Percentiles rank a stretch among this genome's conserved stretches.
phyloP scores from a whole-genome alignment of 2,888 invertebrate genomes.

The Ferrisia virgata region DNA sequence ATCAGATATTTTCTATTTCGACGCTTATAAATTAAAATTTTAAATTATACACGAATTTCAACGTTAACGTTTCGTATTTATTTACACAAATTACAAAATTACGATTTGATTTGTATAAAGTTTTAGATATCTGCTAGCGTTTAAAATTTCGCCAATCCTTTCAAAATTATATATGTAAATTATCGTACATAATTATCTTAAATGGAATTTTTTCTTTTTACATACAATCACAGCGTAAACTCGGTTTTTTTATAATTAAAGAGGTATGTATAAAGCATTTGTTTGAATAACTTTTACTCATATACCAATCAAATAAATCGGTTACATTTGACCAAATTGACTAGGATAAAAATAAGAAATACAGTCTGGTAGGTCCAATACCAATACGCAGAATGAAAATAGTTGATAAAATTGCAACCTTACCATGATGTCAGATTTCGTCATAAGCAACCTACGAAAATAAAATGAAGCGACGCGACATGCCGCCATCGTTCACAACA shows the following conservation, averaged over 20 bases:
- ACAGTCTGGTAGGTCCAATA: background rate
- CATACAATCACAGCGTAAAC: constrained; percentile 2
- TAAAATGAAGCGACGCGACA: no score
- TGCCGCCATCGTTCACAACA: no score
- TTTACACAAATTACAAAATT: constrained; percentile 9
- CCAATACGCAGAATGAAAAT: background rate
- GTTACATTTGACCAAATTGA: background rate
- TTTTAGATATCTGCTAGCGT: background rate
- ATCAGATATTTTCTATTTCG: background rate
- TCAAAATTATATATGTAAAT: background rate
- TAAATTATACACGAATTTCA: background rate
- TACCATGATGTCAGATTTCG: background rate
- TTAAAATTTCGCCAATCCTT: background rate
- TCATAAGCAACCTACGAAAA: no score
- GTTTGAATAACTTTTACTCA: background rate
- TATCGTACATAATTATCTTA: background rate
- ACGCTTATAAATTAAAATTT: background rate
- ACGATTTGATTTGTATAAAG: background rate
- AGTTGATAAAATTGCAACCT: background rate
- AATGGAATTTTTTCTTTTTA: background rate
- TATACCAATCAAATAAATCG: background rate
- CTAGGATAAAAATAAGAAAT: constrained; percentile 14
- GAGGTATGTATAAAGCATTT: background rate
- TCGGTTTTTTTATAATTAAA: background rate
- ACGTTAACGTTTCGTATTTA: background rate